A percentile compares a stretch with the other conserved stretches of the same genome.
These are phyloP conservation scores for Sciaenops ocellatus DNA, from an alignment of 2,797 vertebrate species.

Conservation along the genomic window DNA sequence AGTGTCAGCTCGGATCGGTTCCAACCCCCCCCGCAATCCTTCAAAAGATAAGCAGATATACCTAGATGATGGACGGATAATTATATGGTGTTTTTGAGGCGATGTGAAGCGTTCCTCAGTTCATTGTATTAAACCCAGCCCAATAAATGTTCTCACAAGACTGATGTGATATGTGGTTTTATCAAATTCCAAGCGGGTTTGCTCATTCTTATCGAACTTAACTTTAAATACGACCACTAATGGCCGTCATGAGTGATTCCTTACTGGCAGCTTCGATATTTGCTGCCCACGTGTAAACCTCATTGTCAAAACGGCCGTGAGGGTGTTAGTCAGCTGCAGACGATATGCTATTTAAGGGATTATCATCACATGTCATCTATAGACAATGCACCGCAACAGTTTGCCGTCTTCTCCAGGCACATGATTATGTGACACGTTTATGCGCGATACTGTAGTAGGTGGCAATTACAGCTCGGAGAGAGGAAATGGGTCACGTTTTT, in stretches of 20 bases:
- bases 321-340: conserved; percentile 38
- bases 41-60: background rate
- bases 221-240: conserved; percentile 38
- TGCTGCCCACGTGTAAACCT: conserved; percentile 15
- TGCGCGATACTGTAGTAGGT: conserved; percentile 40
- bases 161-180: conserved; percentile 19
- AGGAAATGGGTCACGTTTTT: conserved; percentile 52
- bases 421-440: conserved; percentile 52
- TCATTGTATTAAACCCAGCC: background rate
- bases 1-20: background rate
- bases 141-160: conserved; percentile 14
- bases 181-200: conserved; percentile 1
- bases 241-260: conserved; percentile 11
- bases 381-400: conserved; percentile 37
- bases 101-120: background rate
- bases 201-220: background rate
- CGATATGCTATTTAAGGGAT: conserved; percentile 40
- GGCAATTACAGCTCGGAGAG: conserved; percentile 57
- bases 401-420: conserved; percentile 49
- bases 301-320: conserved; percentile 23
- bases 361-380: conserved; percentile 45
- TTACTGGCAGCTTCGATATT: background rate
- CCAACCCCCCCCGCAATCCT: background rate
- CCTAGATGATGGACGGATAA: background rate
- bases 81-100: background rate